These are phyloP conservation scores for Passer montanus DNA, from an alignment of 2,113 vertebrate genomes.

Conservation along the genomic window DNA sequence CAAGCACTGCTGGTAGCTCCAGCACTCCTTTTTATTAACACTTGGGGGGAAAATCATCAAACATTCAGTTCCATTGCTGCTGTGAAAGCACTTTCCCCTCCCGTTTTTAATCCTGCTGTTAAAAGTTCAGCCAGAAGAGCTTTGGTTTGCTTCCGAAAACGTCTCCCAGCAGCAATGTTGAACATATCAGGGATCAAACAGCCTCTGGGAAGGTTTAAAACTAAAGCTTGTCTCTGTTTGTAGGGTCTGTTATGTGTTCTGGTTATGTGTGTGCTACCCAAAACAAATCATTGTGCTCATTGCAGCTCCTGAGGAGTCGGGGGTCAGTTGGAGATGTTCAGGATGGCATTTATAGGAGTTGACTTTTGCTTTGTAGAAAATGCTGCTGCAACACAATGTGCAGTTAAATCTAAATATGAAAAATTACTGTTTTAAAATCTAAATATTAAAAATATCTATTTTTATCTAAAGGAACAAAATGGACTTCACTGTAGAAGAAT, in stretches of 20 bases:
- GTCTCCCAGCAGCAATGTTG: not conserved
- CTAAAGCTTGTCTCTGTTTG: not conserved
- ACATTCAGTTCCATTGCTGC: slow-evolving; percentile 1
- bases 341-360: not conserved
- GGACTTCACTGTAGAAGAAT: not conserved
- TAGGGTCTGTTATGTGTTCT: not conserved
- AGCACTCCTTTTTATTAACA: slow-evolving; percentile 40
- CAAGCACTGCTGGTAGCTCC: not conserved
- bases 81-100: not conserved
- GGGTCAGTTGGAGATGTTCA: not conserved
- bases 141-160: not conserved
- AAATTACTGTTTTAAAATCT: rapidly evolving
- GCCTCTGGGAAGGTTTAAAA: not conserved
- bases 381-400: not conserved
- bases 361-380: not conserved
- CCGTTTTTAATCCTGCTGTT: not conserved
- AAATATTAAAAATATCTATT: not conserved
- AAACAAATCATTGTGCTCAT: not conserved
- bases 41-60: slow-evolving; percentile 52
- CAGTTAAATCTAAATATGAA: not conserved
- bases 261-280: not conserved
- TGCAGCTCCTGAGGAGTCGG: not conserved
- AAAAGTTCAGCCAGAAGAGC: not conserved
- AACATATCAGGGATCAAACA: not conserved
- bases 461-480: not conserved